Conservation (phyloP, 2,113 vertebrate genomes). For the Bucco capensis region DNA sequence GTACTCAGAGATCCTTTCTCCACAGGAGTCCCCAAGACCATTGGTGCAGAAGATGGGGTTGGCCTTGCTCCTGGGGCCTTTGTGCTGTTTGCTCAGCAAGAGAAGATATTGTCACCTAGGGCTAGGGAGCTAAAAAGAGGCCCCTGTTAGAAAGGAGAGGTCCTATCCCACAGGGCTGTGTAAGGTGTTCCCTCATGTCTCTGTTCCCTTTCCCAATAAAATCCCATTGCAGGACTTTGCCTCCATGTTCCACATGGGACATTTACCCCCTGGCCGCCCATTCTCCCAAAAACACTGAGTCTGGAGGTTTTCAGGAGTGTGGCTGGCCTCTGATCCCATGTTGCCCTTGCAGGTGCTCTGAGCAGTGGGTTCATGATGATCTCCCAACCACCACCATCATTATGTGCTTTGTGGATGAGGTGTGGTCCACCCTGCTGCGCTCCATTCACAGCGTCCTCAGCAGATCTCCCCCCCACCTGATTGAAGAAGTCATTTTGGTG, state of each 20-base stretch:
- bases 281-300: not conserved
- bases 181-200: not conserved
- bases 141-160: not conserved
- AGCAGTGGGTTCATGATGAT: conserved; percentile 80
- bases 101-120: not conserved
- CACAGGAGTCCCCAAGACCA: rapidly evolving
- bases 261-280: rapidly evolving
- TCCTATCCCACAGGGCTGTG: not conserved
- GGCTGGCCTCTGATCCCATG: rapidly evolving
- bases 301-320: rapidly evolving
- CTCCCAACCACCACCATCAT: conserved; percentile 89
- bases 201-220: not conserved
- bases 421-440: conserved; percentile 95
- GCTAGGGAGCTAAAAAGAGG: not conserved
- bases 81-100: not conserved
- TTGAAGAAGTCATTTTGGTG: conserved; percentile 90
- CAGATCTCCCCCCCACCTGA: conserved; percentile 84
- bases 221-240: not conserved
- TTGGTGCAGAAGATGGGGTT: not conserved
- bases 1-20: not conserved
- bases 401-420: conserved; percentile 97
- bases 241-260: rapidly evolving
- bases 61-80: rapidly evolving
- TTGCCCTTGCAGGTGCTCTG: conserved; percentile 77
- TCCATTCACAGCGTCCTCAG: conserved; percentile 93